Percentiles rank a stretch among this genome's conserved stretches.
These are phyloP conservation scores for Hydroisotoma schaefferi DNA, from an alignment of 2,888 invertebrate species.

Conservation along the genomic window DNA sequence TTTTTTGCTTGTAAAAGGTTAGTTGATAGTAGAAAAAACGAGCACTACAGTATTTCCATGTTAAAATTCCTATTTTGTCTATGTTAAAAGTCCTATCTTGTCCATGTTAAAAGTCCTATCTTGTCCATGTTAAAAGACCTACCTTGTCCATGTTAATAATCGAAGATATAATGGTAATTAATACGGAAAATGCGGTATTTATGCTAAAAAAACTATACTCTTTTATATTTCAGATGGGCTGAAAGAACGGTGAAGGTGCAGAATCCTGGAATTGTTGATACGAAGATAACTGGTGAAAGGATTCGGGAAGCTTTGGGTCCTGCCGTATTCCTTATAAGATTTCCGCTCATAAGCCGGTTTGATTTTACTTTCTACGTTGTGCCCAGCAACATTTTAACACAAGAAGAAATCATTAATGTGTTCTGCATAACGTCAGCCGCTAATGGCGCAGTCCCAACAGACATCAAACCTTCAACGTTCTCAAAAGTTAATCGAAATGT, in stretches of 20 bases:
- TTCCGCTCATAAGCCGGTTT: not conserved
- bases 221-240: slow-evolving; percentile 12
- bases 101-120: too few species aligned
- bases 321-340: slow-evolving; percentile 6
- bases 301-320: slow-evolving; percentile 3
- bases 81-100: too few species aligned
- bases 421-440: not conserved
- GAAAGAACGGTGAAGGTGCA: not conserved
- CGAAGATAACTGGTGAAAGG: not conserved
- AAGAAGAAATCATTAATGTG: not conserved
- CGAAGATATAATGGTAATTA: too few species aligned
- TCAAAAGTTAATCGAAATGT: not conserved
- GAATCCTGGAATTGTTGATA: not conserved
- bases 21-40: not conserved
- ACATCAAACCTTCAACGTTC: not conserved
- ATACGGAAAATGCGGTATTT: too few species aligned
- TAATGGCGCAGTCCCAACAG: not conserved
- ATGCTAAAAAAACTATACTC: not conserved
- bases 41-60: not conserved
- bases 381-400: not conserved
- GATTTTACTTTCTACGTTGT: not conserved
- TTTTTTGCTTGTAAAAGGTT: slow-evolving; percentile 6
- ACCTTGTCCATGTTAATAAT: too few species aligned
- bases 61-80: too few species aligned
- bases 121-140: too few species aligned